Percentiles rank a stretch among this genome's conserved stretches.
These are phyloP conservation scores for Esox lucius DNA, from an alignment of 2,797 vertebrate species.

Conservation along the genomic window DNA sequence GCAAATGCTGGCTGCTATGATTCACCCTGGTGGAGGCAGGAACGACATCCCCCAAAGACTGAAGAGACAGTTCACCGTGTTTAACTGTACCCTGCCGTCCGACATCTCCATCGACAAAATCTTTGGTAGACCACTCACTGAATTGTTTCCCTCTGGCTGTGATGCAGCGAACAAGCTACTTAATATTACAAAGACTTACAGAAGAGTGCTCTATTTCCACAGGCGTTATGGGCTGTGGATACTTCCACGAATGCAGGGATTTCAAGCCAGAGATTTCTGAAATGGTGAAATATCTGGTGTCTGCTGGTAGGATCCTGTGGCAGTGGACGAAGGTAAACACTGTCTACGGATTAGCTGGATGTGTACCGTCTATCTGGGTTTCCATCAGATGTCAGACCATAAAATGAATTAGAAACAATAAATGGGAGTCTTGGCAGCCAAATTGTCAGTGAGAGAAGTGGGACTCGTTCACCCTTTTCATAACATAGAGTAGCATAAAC, in stretches of 20 bases:
- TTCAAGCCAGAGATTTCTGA: slow-evolving; percentile 74
- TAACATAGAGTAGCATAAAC: background rate
- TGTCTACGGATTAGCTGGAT: background rate
- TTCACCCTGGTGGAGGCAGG: slow-evolving; percentile 86
- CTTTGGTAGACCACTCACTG: slow-evolving; percentile 75
- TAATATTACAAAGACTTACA: background rate
- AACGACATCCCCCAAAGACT: slow-evolving; percentile 88
- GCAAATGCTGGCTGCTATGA: slow-evolving; percentile 88
- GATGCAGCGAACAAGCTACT: background rate
- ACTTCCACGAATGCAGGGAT: slow-evolving; percentile 75
- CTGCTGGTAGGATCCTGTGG: slow-evolving; percentile 83
- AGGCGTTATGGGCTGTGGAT: slow-evolving; percentile 83
- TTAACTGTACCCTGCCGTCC: slow-evolving; percentile 86
- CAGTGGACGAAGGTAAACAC: slow-evolving; percentile 78
- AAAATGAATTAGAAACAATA: too few species aligned
- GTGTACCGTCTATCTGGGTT: background rate
- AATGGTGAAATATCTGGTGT: slow-evolving; percentile 70
- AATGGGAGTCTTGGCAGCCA: too few species aligned
- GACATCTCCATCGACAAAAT: slow-evolving; percentile 86
- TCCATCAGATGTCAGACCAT: too few species aligned
- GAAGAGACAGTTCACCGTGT: slow-evolving; percentile 86
- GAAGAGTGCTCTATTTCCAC: slow-evolving; percentile 14
- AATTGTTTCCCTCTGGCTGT: background rate
- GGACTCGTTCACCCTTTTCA: too few species aligned
- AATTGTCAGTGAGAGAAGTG: too few species aligned